Evolutionary conservation across 2,888 invertebrate genomes (phyloP).

Genomic region (Palloptera scutellata): DNA sequence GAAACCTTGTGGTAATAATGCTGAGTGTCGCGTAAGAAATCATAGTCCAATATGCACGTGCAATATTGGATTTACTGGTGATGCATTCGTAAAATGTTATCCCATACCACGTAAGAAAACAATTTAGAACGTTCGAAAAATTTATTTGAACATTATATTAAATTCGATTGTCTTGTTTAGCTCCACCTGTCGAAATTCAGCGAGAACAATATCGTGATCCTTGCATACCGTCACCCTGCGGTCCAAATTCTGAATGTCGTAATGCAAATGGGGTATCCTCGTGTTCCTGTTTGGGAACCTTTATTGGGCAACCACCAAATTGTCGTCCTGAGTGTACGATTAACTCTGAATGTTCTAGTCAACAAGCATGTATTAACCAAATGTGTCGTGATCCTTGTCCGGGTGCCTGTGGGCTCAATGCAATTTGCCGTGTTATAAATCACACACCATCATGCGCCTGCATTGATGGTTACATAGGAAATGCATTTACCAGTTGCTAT

Average conservation of each 20-base stretch:
- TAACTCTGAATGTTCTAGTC: constrained; percentile 75
- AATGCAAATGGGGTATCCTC: constrained; percentile 70
- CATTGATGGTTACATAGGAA: constrained; percentile 68
- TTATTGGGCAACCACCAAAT: constrained; percentile 75
- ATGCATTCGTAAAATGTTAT: constrained; percentile 75
- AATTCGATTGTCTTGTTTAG: constrained; percentile 40
- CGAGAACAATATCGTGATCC: constrained; percentile 66
- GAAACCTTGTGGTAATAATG: constrained; percentile 71
- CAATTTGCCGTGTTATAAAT: constrained; percentile 72
- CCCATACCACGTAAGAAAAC: constrained; percentile 63
- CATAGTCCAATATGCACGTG: constrained; percentile 83
- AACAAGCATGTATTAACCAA: constrained; percentile 76
- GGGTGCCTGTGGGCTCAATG: constrained; percentile 74
- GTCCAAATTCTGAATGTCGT: constrained; percentile 72
- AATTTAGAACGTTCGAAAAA: background rate
- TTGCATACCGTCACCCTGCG: constrained; percentile 76
- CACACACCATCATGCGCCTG: constrained; percentile 77
- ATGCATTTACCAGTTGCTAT: constrained; percentile 67
- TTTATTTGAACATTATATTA: background rate
- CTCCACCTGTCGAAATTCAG: constrained; percentile 48
- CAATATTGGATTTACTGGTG: constrained; percentile 73
- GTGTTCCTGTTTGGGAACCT: constrained; percentile 73
- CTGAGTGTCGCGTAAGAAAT: constrained; percentile 78
- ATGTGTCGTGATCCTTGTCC: constrained; percentile 79
- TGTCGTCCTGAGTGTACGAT: constrained; percentile 78